Evolutionary conservation across 2,888 invertebrate genomes (phyloP), one percentile per base, ranked within the genome.

Genomic region (Nymphalis urticae): DNA sequence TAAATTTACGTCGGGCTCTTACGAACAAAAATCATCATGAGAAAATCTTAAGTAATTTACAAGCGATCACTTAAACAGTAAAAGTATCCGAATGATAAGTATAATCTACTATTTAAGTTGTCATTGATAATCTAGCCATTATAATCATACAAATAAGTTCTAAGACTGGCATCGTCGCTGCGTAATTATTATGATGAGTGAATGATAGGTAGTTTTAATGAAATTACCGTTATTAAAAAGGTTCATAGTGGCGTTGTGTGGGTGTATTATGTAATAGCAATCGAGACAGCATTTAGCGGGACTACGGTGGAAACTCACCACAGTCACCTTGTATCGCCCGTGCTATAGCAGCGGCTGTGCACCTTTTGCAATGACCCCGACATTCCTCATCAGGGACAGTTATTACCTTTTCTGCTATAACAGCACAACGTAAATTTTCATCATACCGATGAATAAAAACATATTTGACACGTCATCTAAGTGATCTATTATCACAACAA

Each of bases 311-410:
- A 32, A 75, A 92, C 92, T 92, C 90, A 92, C 92, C 92, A 77
- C 81, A 77, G 80, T 82, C 82, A 78, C 87, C 83, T 74, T 80
- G 82, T 76, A 79, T 84, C 69, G 88, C 88, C 74, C 83, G 85
- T 64, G 85, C 86, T 71, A 92, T 80, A 54, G 88, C 87, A 56
- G 87, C 86, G 63, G 87, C 87, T 53, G 84, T 85, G 79, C 92
- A 92, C 75, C 89, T 83, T 81, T 86, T 91, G 85, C 92, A 92
- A 81, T 85, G 83, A 68, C 79, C 80, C 67, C 77, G 76, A 76
- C 87, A 89, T 79, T 82, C 80, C 72, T 81, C 83, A 75, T 82
- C 86, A 83, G 85, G 77, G 82, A 87, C 83, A 85, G 83, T 83
- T 81, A 80, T 75, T 74, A 80, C 76, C 73, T 82, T 77, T 79